Percentiles rank a stretch among this genome's conserved stretches.
Conservation (phyloP, 1,140 invertebrate genomes). For the Homalodisca vitripennis region DNA sequence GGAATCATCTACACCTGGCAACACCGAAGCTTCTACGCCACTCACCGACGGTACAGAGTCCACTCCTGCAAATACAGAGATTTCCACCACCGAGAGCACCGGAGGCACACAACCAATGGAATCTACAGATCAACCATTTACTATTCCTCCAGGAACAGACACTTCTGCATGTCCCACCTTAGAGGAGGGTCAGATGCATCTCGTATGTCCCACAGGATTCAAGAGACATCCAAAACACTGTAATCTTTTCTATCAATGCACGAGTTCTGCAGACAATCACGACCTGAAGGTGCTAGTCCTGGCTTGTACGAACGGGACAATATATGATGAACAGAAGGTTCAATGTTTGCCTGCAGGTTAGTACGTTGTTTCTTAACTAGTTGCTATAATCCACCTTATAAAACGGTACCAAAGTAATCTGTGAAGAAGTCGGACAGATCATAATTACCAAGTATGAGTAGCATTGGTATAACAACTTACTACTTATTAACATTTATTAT, state of each 20-base stretch:
- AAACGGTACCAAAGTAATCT: too few species aligned
- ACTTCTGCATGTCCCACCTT: conserved; percentile 36
- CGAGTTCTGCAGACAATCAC: conserved; percentile 56
- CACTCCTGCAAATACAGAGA: background rate
- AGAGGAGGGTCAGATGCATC: conserved; percentile 59
- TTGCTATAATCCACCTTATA: too few species aligned
- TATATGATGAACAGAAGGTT: conserved; percentile 69
- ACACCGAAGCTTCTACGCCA: conserved; percentile 4
- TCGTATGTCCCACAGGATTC: conserved; percentile 79
- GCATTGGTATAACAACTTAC: too few species aligned
- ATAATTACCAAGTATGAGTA: too few species aligned
- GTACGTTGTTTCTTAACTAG: too few species aligned
- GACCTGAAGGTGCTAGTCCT: conserved; percentile 71
- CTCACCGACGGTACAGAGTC: conserved; percentile 30
- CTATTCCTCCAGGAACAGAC: conserved; percentile 47
- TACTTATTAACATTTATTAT: too few species aligned
- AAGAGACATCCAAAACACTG: conserved; percentile 79
- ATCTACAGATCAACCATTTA: conserved; percentile 31
- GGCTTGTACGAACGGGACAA: conserved; percentile 70
- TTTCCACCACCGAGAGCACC: conserved; percentile 29
- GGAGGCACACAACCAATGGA: conserved; percentile 37
- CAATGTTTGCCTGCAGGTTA: conserved; percentile 60
- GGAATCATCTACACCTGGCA: conserved; percentile 32
- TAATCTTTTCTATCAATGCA: conserved; percentile 82
- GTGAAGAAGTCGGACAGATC: too few species aligned